Percentiles rank a stretch among this genome's conserved stretches.
Conservation (phyloP, 2,888 invertebrate species). For the Nezara viridula region DNA sequence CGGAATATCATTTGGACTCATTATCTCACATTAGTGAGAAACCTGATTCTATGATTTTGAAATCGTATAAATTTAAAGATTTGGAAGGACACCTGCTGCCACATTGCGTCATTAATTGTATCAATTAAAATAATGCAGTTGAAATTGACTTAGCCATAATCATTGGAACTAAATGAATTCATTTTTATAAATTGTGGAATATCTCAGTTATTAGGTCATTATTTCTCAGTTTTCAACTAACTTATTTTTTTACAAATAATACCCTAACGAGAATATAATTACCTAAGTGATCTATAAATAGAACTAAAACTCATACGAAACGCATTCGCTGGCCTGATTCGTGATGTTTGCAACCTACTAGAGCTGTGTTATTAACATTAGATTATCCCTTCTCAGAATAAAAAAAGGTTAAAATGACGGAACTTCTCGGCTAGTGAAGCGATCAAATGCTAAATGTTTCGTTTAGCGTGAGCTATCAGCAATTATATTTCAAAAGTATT, state of each 20-base stretch:
- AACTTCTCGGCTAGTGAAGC: too few species aligned
- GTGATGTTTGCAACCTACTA: neutral
- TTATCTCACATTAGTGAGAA: neutral
- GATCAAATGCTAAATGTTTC: too few species aligned
- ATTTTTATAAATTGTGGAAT: neutral
- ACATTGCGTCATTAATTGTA: neutral
- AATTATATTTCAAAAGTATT: too few species aligned
- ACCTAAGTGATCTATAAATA: neutral
- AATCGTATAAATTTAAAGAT: neutral
- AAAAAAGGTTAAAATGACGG: too few species aligned
- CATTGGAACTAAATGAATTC: neutral
- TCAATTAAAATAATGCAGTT: neutral
- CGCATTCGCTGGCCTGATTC: neutral
- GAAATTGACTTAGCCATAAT: neutral
- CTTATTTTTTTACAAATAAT: neutral
- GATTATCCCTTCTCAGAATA: neutral
- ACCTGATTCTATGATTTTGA: slow-evolving; percentile 38
- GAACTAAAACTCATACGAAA: neutral
- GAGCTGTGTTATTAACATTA: neutral
- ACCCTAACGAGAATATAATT: neutral
- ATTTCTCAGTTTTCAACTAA: neutral
- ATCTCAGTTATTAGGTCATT: neutral
- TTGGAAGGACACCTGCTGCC: slow-evolving; percentile 1
- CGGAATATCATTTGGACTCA: neutral
- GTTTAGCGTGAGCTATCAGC: too few species aligned